Evolutionary conservation across 2,113 vertebrate genomes (phyloP).

Genomic region (Laticauda colubrina): DNA sequence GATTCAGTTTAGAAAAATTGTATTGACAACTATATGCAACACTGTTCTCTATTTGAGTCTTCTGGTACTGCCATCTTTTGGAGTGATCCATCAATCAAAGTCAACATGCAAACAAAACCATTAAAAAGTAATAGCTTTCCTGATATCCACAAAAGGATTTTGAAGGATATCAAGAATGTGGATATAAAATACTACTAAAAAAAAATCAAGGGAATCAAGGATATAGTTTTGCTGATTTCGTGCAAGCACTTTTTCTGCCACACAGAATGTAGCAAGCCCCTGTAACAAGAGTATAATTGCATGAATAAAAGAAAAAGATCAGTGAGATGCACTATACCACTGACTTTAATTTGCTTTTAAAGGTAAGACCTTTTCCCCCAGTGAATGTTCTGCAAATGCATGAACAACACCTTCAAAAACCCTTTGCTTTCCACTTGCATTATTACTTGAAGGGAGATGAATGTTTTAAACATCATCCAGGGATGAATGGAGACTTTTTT

Average conservation of each 20-base stretch:
- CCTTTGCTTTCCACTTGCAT: not conserved
- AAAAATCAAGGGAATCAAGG: not conserved
- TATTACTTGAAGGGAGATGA: not conserved
- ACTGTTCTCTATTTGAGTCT: not conserved
- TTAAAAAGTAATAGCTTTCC: not conserved
- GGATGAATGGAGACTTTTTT: not conserved
- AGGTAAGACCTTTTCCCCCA: not conserved
- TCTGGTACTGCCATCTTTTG: not conserved
- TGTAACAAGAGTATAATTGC: not conserved
- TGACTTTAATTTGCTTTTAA: constrained; percentile 11
- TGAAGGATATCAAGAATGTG: not conserved
- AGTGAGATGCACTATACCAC: not conserved
- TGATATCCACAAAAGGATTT: not conserved
- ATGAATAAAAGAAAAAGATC: constrained; percentile 17
- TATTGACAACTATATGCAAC: not conserved
- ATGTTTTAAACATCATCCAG: constrained; percentile 1
- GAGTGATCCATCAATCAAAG: not conserved
- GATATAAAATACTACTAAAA: not conserved
- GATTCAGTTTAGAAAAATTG: not conserved
- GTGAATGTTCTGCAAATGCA: not conserved
- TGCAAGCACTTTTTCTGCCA: not conserved
- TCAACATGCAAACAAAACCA: not conserved
- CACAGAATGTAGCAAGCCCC: not conserved
- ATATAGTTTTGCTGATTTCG: not conserved
- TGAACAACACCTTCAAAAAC: not conserved